Base-by-base conservation (phyloP, 1,140 invertebrate species). In the Camponotus vicinus region DNA sequence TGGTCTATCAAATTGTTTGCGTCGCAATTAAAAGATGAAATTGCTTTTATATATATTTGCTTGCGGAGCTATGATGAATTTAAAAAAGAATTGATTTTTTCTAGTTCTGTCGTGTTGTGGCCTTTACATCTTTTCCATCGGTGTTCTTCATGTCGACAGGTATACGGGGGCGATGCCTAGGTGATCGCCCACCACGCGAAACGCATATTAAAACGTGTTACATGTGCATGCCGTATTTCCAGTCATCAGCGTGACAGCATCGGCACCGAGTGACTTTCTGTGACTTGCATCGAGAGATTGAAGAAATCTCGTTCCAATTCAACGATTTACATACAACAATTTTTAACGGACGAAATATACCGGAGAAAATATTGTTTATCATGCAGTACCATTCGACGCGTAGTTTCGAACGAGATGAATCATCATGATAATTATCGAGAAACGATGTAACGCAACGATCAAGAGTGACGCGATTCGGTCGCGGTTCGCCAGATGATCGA, bases 171-270 rank as follows among this genome's bases (percentile, higher is more conserved):
- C 73, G 57, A 27, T 61, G 11, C 49, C 13, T 52, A 52, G 15
- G 64, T 34, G 59, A 49, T 45, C 27, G 55, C 66, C 18, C 64
- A 66, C 55, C 42, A 79, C 32, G 79, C 67, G 32, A 75, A 88
- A 49, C 67, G 40, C 61, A 42, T 63, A 84, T 75, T 79, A 37
- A 67, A 34, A 86, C 61, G 37, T 69, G 37, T 70, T 78, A 73
- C 55, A 76, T 69, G 69, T 49, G 8, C 57, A 78, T 40, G 55
- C 32, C 57, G 49, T 70, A 45, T 75, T 63, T 83, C 70, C 80
- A 83, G 80, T 83, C 80, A 76, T 75, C 40, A 70, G 32, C 45
- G 79, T 83, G 79, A 71, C 69, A 45, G 79, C 42, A 59, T 75
- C 67, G 69, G 2, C 27, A 34, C 11, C 80, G 34, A 37, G 32